Base-by-base conservation (phyloP, 2,797 vertebrate species). In the Sebastes cheni region DNA sequence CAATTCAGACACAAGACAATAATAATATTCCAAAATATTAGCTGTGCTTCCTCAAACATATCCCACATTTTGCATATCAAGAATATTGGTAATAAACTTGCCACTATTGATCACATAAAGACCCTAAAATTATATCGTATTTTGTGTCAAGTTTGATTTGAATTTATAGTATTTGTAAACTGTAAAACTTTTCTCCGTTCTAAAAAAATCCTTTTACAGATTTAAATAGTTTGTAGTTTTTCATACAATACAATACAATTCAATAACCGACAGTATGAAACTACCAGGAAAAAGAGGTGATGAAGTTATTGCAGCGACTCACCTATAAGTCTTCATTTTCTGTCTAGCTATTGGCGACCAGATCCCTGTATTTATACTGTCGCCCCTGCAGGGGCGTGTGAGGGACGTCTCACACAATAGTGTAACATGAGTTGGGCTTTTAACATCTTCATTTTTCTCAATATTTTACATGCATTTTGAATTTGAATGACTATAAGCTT, bases 361-460 rank as follows among this genome's bases (percentile, higher is more conserved):
- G 60, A 79, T 68, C 76, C 30, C 58, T 72, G 8, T 77, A 89
- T 95, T 95, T 96, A 96, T 95, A 92, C 73, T 36, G 29, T 55
- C 16, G 4, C 34, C 74, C 67, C 81, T 39, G 62, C 58, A 86
- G 69, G 86, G 92, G 93, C 71, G 93, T 93, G 92, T 88, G 72
- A 80, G 25, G 65, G 70, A 87, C 18, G 13, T 36, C 46, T 76
- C 64, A 82, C 65, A 96, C 89, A 93, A 89, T 82, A 75, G 60
- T 52, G 94, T 83, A 95, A 95, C 84, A 78, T 72, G 86, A 96
- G 83, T 88, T 72, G 67, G 36, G 56, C 61, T 74, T 76, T 77
- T 39, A 67, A 85, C 64, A 80, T 72, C 54, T 6, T 27, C 1
- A 20, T 52, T 58, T 85, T 69, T 60, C 20, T 36, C 1, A 67